These are phyloP conservation scores for Aromia moschata DNA, from an alignment of 2,888 invertebrate species.

Conservation along the genomic window DNA sequence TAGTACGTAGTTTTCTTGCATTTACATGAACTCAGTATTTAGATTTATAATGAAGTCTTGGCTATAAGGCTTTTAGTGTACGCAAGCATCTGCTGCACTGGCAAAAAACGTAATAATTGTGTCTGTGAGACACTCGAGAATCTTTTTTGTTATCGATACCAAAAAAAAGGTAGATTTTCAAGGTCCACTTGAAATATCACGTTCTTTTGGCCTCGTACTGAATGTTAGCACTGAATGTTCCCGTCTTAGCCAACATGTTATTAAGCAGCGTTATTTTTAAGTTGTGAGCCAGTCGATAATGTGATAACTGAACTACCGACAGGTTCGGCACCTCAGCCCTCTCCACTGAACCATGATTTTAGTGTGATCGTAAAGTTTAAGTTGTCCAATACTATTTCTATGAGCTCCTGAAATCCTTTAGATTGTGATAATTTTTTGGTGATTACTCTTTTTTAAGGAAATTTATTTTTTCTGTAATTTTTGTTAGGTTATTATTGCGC, in stretches of 20 bases:
- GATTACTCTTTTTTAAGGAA: slow-evolving; percentile 8
- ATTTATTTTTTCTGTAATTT: slow-evolving; percentile 10
- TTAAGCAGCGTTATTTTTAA: no score
- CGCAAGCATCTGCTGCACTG: slow-evolving; percentile 3
- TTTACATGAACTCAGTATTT: slow-evolving; percentile 27
- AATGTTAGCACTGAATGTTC: background rate
- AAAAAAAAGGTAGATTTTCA: no score
- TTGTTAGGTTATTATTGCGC: slow-evolving; percentile 11
- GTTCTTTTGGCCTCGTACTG: background rate
- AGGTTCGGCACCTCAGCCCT: slow-evolving; percentile 34
- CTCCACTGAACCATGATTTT: slow-evolving; percentile 13
- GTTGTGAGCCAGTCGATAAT: slow-evolving; percentile 45
- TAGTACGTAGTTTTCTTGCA: slow-evolving; percentile 30
- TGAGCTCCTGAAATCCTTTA: background rate
- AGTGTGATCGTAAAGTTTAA: slow-evolving; percentile 18
- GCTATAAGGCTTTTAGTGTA: slow-evolving; percentile 25
- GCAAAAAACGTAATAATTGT: slow-evolving; percentile 2
- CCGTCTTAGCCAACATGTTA: background rate
- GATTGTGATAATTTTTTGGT: slow-evolving; percentile 25
- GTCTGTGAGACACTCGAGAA: background rate
- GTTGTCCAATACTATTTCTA: slow-evolving; percentile 3
- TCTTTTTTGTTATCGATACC: background rate
- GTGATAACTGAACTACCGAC: slow-evolving; percentile 43
- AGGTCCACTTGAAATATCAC: no score
- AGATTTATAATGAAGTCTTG: slow-evolving; percentile 11